Conservation (phyloP, 2,113 vertebrate genomes). For the Panthera tigris region DNA sequence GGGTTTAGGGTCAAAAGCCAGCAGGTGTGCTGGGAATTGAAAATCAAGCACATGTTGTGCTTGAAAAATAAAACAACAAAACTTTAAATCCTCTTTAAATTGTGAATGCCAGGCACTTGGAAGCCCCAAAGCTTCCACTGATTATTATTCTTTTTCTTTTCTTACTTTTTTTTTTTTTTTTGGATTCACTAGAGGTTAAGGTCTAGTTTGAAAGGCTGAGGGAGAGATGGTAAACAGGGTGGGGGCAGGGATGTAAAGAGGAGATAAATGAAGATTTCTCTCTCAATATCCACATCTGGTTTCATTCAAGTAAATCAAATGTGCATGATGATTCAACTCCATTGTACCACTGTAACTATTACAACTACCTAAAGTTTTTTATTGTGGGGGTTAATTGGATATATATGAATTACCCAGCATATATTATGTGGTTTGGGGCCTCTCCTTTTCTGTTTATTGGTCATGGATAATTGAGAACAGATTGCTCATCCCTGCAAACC, state of each 20-base stretch:
- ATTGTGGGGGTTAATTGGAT: neutral
- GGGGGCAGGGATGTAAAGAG: neutral
- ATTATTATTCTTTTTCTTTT: neutral
- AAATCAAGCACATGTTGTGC: neutral
- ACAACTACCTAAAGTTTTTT: neutral
- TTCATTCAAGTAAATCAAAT: neutral
- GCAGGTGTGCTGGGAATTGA: neutral
- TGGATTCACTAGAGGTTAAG: neutral
- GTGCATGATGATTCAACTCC: neutral
- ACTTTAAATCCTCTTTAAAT: neutral
- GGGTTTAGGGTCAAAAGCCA: neutral
- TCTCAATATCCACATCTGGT: neutral
- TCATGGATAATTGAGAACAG: conserved; percentile 35
- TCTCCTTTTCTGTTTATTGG: neutral
- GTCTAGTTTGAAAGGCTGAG: neutral
- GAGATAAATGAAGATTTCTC: neutral
- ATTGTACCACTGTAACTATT: neutral
- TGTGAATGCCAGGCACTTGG: neutral
- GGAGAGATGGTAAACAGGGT: neutral
- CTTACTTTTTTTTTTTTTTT: neutral
- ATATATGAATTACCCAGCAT: neutral
- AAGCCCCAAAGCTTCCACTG: neutral
- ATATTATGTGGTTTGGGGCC: neutral
- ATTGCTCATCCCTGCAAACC: neutral
- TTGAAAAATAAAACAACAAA: neutral